These are phyloP conservation scores for Remorina albescens DNA, from an alignment of 2,797 vertebrate genomes.

Conservation along the genomic window DNA sequence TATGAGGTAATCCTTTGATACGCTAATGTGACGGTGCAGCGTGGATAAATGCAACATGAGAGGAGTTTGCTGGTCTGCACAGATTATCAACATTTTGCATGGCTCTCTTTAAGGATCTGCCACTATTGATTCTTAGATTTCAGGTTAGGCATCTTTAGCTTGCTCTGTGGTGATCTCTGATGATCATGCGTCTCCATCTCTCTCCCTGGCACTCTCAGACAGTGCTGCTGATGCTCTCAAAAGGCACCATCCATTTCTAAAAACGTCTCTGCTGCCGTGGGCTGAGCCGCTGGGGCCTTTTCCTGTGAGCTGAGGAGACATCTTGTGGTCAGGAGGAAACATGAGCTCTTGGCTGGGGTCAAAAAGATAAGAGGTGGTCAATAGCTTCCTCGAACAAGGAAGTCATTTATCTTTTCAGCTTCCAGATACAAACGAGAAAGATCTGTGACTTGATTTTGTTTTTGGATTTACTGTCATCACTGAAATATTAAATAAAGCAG, in stretches of 20 bases:
- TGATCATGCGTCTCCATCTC: neutral
- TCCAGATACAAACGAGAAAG: slow-evolving; percentile 26
- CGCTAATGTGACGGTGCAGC: slow-evolving; percentile 9
- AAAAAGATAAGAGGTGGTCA: slow-evolving; percentile 56
- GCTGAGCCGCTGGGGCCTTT: slow-evolving; percentile 38
- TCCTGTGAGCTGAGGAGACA: slow-evolving; percentile 71
- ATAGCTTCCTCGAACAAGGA: slow-evolving; percentile 24
- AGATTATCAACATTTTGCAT: neutral
- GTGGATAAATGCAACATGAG: neutral
- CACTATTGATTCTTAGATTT: slow-evolving; percentile 8
- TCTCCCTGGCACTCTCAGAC: neutral
- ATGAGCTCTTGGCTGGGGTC: slow-evolving; percentile 51
- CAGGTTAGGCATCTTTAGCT: slow-evolving; percentile 13
- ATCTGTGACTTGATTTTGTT: slow-evolving; percentile 9
- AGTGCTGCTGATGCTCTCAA: slow-evolving; percentile 6
- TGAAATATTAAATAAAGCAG: slow-evolving; percentile 1
- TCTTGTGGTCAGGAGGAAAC: slow-evolving; percentile 74
- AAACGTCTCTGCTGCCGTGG: neutral
- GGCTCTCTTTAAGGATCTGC: slow-evolving; percentile 6
- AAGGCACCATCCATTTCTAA: neutral
- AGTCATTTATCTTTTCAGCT: slow-evolving; percentile 37
- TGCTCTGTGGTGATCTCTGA: neutral
- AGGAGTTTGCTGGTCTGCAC: neutral
- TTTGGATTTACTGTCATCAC: slow-evolving; percentile 3
- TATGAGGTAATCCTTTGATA: slow-evolving; percentile 40